Percentiles rank a stretch among this genome's conserved stretches.
Conservation (phyloP, 2,113 vertebrate genomes). For the Callithrix jacchus region DNA sequence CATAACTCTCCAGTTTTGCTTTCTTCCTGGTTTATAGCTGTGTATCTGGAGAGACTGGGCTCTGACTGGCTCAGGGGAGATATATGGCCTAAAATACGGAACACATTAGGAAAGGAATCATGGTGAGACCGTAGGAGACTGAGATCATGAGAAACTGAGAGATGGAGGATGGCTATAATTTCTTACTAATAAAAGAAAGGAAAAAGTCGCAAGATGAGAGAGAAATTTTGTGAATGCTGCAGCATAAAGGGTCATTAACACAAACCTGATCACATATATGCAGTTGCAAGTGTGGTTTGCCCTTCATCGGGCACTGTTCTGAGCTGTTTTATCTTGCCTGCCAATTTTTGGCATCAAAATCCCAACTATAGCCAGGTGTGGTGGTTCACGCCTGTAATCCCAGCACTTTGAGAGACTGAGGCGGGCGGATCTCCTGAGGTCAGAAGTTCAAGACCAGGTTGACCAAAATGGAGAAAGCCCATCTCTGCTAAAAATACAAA, state of each 20-base stretch:
- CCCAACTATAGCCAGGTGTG: background rate
- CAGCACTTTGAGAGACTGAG: no score
- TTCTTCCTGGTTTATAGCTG: background rate
- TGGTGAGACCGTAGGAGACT: background rate
- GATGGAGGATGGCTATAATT: background rate
- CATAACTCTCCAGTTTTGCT: background rate
- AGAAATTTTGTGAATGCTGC: background rate
- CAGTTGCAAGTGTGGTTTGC: no score
- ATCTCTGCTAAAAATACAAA: no score
- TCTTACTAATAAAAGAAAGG: background rate
- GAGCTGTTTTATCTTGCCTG: background rate
- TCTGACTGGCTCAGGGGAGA: background rate
- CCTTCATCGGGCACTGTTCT: background rate
- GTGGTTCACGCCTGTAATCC: no score
- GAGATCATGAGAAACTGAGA: background rate
- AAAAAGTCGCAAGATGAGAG: background rate
- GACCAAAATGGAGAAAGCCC: no score
- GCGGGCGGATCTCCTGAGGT: no score
- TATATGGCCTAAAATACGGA: background rate
- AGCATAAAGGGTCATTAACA: background rate
- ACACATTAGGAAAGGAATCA: background rate
- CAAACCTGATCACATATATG: background rate
- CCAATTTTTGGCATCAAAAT: background rate
- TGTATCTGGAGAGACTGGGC: background rate
- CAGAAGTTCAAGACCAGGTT: no score